Conservation (phyloP, 2,113 vertebrate genomes). For the Leptobrachium ailaonicum region DNA sequence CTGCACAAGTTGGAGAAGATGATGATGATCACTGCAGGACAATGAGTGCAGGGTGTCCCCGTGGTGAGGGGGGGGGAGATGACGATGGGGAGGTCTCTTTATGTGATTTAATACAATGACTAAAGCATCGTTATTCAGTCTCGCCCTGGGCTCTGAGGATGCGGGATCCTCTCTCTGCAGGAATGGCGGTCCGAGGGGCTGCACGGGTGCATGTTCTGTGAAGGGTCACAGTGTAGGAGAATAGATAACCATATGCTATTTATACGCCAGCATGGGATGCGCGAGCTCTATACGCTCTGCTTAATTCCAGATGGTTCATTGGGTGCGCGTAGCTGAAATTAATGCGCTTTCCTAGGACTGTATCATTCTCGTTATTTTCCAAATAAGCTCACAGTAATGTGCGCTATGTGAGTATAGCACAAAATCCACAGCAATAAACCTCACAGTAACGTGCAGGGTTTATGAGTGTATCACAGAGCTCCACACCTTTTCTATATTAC, state of each 20-base stretch:
- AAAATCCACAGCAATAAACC: too few species aligned
- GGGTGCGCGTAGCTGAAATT: too few species aligned
- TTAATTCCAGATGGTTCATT: too few species aligned
- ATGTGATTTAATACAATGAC: background rate
- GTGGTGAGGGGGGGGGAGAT: background rate
- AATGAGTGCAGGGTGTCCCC: background rate
- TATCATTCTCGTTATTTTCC: too few species aligned
- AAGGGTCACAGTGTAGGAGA: background rate
- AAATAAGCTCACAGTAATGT: too few species aligned
- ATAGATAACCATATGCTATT: background rate
- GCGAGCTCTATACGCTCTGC: too few species aligned
- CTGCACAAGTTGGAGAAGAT: slow-evolving; percentile 55
- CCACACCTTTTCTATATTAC: too few species aligned
- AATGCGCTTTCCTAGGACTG: too few species aligned
- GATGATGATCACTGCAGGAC: slow-evolving; percentile 22
- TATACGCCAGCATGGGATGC: background rate
- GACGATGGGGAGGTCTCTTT: background rate
- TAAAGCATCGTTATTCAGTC: background rate
- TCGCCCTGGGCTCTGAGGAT: background rate
- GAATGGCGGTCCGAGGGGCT: background rate
- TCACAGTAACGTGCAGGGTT: too few species aligned
- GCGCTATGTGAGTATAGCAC: too few species aligned
- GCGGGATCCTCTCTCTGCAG: background rate
- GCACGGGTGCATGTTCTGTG: background rate
- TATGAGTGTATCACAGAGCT: too few species aligned